Evolutionary conservation across 2,888 invertebrate genomes (phyloP), one percentile per base, ranked within the genome.

Genomic region (Scaptomyza parva): DNA sequence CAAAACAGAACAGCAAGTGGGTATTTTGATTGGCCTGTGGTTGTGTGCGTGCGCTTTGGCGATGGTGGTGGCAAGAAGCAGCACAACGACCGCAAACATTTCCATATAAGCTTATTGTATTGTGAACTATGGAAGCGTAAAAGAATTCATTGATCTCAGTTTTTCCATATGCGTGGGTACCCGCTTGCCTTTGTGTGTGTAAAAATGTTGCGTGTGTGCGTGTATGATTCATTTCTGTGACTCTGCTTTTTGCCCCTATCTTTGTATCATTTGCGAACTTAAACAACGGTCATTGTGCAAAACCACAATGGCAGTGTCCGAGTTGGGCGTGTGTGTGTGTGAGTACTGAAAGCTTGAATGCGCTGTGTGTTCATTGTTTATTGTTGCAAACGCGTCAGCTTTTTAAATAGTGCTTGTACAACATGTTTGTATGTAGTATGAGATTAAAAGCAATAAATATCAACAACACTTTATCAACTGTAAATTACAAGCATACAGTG

Each of bases 51-150:
- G 43, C 43, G 44, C 61, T 60, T 60, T 62, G 47, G n/a, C 81
- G 75, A 81, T 82, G 74, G 85, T 82, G 82, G 82, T 82, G 69
- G 86, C 67, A 77, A 82, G 82, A 85, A 85, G 82, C 75, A 83
- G 82, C 62, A 43, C 74, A 74, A 75, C 63, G 78, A 75, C 79
- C 80, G 65, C 83, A 86, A 76, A 82, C 78, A 86, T 76, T 75
- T 86, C 83, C 83, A 75, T 83, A 77, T 85, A 80, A 83, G 78
- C 76, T 47, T 76, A 71, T 80, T 73, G 65, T 24, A 41, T 61
- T 55, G 47, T 41, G 66, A 44, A 65, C 70, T 67, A 58, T 70
- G 40, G 40, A 54, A 63, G 69, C 64, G 72, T 67, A 61, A 62
- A 70, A 70, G 74, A 75, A 77, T 72, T 70, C 86, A 84, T 84